Evolutionary conservation across 2,113 vertebrate genomes (phyloP).

Genomic region (Gobiocypris rarus): DNA sequence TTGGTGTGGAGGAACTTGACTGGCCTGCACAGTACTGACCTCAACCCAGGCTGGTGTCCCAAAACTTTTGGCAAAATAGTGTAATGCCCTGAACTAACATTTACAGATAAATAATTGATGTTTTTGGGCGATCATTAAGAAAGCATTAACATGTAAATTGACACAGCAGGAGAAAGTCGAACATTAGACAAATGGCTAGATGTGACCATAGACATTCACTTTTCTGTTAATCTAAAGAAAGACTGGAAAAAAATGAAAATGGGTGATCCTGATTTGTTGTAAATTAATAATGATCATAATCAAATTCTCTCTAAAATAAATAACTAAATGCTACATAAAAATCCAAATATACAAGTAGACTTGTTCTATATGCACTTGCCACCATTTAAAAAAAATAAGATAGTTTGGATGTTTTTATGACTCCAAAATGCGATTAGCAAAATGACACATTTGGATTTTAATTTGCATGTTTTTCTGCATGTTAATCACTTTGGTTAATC

Average conservation of each 20-base stretch:
- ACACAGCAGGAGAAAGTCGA: not conserved
- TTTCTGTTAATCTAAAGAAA: not conserved
- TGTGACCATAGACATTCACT: not conserved
- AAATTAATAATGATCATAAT: not conserved
- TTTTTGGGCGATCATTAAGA: no score
- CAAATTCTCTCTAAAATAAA: no score
- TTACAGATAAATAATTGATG: no score
- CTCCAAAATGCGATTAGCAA: not conserved
- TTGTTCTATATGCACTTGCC: not conserved
- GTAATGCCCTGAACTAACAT: no score
- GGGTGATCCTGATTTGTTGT: no score
- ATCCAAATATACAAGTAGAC: not conserved
- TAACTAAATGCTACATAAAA: not conserved
- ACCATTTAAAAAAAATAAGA: not conserved
- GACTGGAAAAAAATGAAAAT: not conserved
- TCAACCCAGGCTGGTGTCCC: no score
- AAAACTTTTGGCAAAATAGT: no score
- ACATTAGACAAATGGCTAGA: not conserved
- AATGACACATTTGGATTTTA: slow-evolving; percentile 5
- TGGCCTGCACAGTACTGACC: no score
- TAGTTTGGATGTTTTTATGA: not conserved
- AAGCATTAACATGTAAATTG: no score
- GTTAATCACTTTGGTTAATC: slow-evolving; percentile 21
- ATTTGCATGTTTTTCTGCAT: slow-evolving; percentile 25
- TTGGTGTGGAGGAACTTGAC: no score